Percentiles rank a stretch among this genome's conserved stretches.
phyloP scores from a whole-genome alignment of 1,140 invertebrate species.

The Neelides sp. region DNA sequence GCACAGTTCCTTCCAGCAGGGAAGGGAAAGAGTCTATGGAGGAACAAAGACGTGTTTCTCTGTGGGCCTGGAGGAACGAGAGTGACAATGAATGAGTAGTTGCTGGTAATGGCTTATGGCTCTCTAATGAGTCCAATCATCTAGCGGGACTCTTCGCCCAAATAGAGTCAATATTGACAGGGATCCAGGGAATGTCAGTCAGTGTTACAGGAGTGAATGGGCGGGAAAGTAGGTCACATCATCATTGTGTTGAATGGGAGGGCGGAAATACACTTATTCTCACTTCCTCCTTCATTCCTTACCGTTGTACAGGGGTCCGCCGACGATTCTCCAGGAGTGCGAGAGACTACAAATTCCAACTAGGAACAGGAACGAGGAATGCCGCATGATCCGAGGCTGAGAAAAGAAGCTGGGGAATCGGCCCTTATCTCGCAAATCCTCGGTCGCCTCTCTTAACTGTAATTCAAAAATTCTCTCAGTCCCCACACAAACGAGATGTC shows the following conservation, averaged over 20 bases:
- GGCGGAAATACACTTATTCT: too few relatives aligned
- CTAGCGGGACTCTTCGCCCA: not conserved
- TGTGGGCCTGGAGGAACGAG: conserved; percentile 5
- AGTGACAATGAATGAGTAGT: too few relatives aligned
- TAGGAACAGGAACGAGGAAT: conserved; percentile 18
- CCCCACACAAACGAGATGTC: not conserved
- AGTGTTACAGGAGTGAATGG: too few relatives aligned
- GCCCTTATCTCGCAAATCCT: too few relatives aligned
- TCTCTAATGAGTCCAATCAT: not conserved
- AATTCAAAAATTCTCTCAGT: not conserved
- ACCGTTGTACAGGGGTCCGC: conserved; percentile 21
- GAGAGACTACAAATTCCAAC: conserved; percentile 29
- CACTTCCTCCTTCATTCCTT: not conserved
- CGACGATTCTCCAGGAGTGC: conserved; percentile 27
- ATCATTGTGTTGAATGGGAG: not conserved
- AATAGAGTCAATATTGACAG: not conserved
- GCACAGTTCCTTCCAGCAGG: conserved; percentile 21
- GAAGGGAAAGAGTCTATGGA: conserved; percentile 27
- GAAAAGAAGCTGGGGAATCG: not conserved
- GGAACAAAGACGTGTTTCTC: conserved; percentile 16
- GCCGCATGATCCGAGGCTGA: conserved; percentile 21
- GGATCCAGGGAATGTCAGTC: too few relatives aligned
- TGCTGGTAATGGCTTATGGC: not conserved
- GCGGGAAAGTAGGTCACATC: too few relatives aligned
- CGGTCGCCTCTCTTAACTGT: too few relatives aligned